A percentile compares a stretch with the other conserved stretches of the same genome.
Conservation (phyloP, 2,113 vertebrate species). For the Heloderma charlesbogerti region DNA sequence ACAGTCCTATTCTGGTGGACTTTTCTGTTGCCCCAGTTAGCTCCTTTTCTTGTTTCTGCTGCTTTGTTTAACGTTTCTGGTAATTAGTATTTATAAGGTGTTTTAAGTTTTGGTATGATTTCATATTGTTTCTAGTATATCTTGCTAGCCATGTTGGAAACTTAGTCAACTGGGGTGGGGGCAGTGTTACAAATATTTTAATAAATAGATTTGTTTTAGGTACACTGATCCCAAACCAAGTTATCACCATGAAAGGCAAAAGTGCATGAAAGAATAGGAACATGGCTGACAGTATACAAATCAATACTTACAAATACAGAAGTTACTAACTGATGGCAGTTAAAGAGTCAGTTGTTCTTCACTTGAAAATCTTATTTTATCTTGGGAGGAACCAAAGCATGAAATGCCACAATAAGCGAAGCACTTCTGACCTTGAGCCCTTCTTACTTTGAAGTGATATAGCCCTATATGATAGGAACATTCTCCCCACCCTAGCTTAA, state of each 20-base stretch:
- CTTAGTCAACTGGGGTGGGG: not conserved
- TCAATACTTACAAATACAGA: not conserved
- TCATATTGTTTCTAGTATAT: not conserved
- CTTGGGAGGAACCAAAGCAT: not conserved
- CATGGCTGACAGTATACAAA: not conserved
- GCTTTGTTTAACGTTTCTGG: not conserved
- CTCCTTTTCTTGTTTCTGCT: not conserved
- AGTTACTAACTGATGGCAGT: not conserved
- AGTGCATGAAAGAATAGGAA: not conserved
- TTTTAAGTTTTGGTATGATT: not conserved
- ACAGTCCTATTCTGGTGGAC: not conserved
- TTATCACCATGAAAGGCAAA: not conserved
- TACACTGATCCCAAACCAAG: not conserved
- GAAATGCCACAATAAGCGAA: not conserved
- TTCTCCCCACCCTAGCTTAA: accelerated
- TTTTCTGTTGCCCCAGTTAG: not conserved
- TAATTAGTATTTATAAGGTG: not conserved
- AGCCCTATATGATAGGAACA: accelerated
- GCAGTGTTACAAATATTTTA: not conserved
- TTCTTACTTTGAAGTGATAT: not conserved
- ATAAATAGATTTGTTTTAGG: not conserved
- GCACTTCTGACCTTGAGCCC: conserved; percentile 6
- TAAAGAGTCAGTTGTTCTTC: not conserved
- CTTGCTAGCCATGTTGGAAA: not conserved
- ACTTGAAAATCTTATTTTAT: not conserved